Base-by-base conservation (phyloP, 2,888 invertebrate genomes). In the Cantharis nigra region DNA sequence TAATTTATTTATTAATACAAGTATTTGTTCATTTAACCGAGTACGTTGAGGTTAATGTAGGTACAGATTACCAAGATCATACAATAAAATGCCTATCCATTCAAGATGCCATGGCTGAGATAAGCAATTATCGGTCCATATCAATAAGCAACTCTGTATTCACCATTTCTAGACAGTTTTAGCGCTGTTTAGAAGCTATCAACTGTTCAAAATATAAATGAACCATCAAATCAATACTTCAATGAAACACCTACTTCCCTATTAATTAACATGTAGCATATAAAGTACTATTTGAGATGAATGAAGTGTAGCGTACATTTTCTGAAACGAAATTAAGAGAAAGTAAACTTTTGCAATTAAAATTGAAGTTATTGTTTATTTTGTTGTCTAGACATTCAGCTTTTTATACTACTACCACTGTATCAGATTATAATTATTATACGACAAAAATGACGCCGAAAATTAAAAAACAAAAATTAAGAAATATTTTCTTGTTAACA, bases 51-150 rank as follows among this genome's bases (percentile, higher is more conserved):
- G 30, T 30, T 10, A 11, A 30, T 10, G 11, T 30, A 10, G 30
- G 30, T 11, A 30, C 30, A 30, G 1, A 28, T 28, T 10, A 9
- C 5, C 5, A 23, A 23, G 23, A 23, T 23, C 5, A 5, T 23
- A 23, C 23, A 23, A 23, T 3, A n/a, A n/a, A n/a, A 3, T 23
- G 3, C 23, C 23, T 23, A 5, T 23, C 23, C 9, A 26, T 26
- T 26, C 9, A 9, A 26, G 1, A 30, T 30, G 3, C 10, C 10
- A 11, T 0, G 10, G 10, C 3, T 11, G 30, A 30, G 10, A 11
- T 30, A 30, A 30, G 30, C 11, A 30, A 30, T 10, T 9, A 10
- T 28, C 28, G 10, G 28, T 28, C 9, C 28, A 9, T 85, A 84
- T 20, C 11, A 33, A 33, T 23, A 23, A 23, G 33, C 4, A 33